phyloP scores from a whole-genome alignment of 2,888 invertebrate genomes.

The Meiosimyza platycephala region DNA sequence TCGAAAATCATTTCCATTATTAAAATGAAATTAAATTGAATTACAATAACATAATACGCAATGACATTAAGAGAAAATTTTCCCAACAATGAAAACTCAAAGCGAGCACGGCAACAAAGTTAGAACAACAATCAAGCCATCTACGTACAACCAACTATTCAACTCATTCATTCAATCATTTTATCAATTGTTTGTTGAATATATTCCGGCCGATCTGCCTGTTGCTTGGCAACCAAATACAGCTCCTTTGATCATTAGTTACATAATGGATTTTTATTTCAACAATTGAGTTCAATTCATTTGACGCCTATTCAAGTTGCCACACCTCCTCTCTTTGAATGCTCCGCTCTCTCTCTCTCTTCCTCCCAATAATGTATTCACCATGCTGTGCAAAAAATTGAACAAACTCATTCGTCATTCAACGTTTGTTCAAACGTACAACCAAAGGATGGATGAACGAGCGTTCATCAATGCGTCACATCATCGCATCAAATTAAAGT shows the following conservation, averaged over 20 bases:
- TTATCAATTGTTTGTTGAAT: neutral
- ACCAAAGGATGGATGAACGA: slow-evolving; percentile 50
- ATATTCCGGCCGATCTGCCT: neutral
- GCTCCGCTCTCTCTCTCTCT: no score
- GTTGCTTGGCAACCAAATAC: neutral
- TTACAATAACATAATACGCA: no score
- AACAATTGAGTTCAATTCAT: slow-evolving; percentile 57
- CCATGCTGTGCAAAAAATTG: slow-evolving; percentile 49
- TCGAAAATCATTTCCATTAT: no score
- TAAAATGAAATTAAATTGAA: no score
- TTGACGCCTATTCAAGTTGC: slow-evolving; percentile 38
- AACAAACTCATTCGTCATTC: slow-evolving; percentile 57
- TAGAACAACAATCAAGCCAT: neutral
- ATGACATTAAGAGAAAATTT: no score
- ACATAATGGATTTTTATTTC: slow-evolving; percentile 38
- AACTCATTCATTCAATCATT: slow-evolving; percentile 1
- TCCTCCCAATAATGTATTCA: neutral
- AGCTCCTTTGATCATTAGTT: slow-evolving; percentile 22
- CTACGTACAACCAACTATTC: neutral
- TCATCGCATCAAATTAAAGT: neutral
- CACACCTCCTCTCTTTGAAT: neutral
- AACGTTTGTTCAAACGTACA: neutral
- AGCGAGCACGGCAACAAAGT: no score
- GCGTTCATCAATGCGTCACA: slow-evolving; percentile 49
- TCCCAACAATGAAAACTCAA: no score